Evolutionary conservation across 2,113 vertebrate species (phyloP).

Genomic region (Sterrhoptilus dennistouni): DNA sequence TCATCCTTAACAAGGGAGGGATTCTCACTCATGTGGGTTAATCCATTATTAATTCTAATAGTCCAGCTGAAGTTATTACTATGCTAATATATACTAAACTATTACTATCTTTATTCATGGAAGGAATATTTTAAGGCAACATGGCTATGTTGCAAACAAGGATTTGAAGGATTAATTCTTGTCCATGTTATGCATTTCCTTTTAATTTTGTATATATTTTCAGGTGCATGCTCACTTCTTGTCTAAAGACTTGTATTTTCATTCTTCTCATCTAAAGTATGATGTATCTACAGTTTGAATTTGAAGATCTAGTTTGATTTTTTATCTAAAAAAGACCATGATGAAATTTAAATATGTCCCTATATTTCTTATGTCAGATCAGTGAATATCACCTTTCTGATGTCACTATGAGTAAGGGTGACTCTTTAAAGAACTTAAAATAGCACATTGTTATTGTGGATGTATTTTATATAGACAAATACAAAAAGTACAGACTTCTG

Average conservation of each 20-base stretch:
- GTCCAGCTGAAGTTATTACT: slow-evolving; percentile 30
- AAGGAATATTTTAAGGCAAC: neutral
- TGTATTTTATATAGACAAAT: neutral
- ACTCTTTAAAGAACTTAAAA: slow-evolving; percentile 15
- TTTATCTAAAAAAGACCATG: slow-evolving; percentile 30
- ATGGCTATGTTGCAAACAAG: neutral
- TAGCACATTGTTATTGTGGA: neutral
- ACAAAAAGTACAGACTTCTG: neutral
- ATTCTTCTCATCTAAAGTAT: neutral
- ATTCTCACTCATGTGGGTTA: neutral
- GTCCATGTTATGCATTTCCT: neutral
- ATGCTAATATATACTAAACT: slow-evolving; percentile 34
- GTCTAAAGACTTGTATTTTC: neutral
- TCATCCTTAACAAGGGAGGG: neutral
- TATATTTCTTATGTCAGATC: slow-evolving; percentile 8
- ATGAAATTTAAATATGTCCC: neutral
- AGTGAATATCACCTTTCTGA: neutral
- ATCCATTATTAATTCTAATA: slow-evolving; percentile 26
- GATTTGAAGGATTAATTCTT: neutral
- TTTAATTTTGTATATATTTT: neutral
- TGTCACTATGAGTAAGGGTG: neutral
- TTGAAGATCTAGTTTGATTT: slow-evolving; percentile 15
- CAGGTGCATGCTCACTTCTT: neutral
- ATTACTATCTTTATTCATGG: neutral
- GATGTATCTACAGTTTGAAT: neutral